Evolutionary conservation across 2,888 invertebrate species (phyloP), one percentile per base, ranked within the genome.

Genomic region (Xylophagus ater): DNA sequence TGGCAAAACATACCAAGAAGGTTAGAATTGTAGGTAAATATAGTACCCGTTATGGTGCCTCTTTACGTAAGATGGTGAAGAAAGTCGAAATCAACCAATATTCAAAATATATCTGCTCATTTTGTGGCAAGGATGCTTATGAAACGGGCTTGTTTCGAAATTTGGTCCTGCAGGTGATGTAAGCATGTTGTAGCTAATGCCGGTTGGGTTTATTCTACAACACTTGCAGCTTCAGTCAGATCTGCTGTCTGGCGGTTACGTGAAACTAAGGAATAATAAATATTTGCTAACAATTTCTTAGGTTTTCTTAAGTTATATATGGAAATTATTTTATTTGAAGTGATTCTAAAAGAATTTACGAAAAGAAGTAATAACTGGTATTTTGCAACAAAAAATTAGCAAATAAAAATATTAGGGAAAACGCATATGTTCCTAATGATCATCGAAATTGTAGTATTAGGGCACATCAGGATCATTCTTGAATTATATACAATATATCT

Each of bases 31-130:
- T 87, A 57, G 98, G 98, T 62, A 98, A 98, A 77, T 99, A 99
- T 78, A 98, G 97, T 62, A 92, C 97, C 65, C 81, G 97, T 70
- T 98, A 98, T 70, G 97, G 97, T 77, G 97, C 97, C 59, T 97
- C 96, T 45, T 78, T 98, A 41, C 82, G 98, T 73, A 98, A 98
- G 70, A 96, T 93, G 85, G 93, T 97, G 45, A 98, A 98, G 69
- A 98, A 97, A 68, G 97, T 98, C 87, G 98, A 98, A 82, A 88
- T 97, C 49, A 93, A 96, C 47, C 98, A 99, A 69, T 98, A 98
- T 70, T 81, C 90, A 50, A 97, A 96, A 75, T 98, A 98, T 70
- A 93, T 94, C 52, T 98, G 98, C 72, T 89, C 92, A 47, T 99
- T 98, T 71, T 99, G 98, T 68, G 98, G 98, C 68, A 99, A 98